Evolutionary conservation across 2,888 invertebrate genomes (phyloP), one percentile per base, ranked within the genome.

Genomic region (Dasypolia templi): DNA sequence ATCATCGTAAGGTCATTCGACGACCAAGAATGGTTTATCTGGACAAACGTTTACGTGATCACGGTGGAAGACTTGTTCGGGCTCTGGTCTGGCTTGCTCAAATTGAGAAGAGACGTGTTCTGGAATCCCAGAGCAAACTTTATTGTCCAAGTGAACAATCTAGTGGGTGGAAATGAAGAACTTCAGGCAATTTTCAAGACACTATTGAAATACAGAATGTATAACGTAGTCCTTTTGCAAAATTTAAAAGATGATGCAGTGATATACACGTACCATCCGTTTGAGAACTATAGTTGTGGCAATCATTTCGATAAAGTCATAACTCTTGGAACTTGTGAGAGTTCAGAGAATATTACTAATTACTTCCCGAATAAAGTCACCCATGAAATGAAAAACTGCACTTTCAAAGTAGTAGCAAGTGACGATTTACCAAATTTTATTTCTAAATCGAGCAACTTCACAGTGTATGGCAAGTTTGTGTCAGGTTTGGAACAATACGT

Each of bases 81-180:
- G 49, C 82, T 93, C n/a, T 62, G 72, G 49, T 44, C 49, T 64
- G 89, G 87, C 32, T 79, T 94, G 58, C 39, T 78, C 6, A 77
- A 83, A 26, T 61, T 94, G 46, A 82, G 86, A 32, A 88, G 82
- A 39, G 92, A 94, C 73, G 68, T 89, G 39, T 89, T 90, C 74
- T 94, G 93, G 93, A 92, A 93, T 75, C 91, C 94, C 22, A 89
- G 84, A 83, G 93, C 91, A 17, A 87, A 86, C 75, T 90, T 91
- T 79, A 87, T 94, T 42, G 26, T 94, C 2, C 70, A 86, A 55
- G 26, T 92, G 7, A 64, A 85, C 42, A 78, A 86, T 42, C 73
- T 88, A 39, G 55, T 22, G 7, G 58, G 62, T 29, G 73, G 81
- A 42, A 46, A 70, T 22, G 68, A 81, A n/a, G 87, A 87, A 59